A percentile compares a stretch with the other conserved stretches of the same genome.
These are phyloP conservation scores for Montipora efflorescens DNA, from an alignment of 64 coral and sea anemone genomes.

Conservation along the genomic window DNA sequence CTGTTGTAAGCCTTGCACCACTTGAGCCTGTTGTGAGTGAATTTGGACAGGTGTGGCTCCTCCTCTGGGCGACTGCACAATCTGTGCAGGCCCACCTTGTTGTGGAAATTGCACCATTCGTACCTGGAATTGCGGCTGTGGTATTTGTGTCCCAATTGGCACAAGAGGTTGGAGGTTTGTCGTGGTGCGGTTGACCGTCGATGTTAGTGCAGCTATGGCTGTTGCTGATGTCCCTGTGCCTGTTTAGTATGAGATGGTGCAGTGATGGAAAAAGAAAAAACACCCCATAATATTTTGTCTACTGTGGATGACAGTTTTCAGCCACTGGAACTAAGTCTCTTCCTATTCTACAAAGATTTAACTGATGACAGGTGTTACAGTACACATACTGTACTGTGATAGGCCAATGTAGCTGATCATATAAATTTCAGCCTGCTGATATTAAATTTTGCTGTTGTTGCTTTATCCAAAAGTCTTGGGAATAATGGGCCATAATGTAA, in stretches of 20 bases:
- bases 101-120: slow-evolving; percentile 66
- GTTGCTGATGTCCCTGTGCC: slow-evolving; percentile 34
- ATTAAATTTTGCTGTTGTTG: no score
- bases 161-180: slow-evolving; percentile 71
- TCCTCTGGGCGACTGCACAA: slow-evolving; percentile 55
- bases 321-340: neutral
- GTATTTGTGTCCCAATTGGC: slow-evolving; percentile 61
- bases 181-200: slow-evolving; percentile 64
- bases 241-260: neutral
- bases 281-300: neutral
- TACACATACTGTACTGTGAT: no score
- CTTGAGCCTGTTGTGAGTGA: slow-evolving; percentile 56
- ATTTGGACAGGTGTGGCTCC: slow-evolving; percentile 60
- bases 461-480: no score
- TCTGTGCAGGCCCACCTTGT: slow-evolving; percentile 54
- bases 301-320: neutral
- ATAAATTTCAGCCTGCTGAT: no score
- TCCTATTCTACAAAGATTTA: neutral
- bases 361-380: no score
- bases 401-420: no score
- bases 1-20: slow-evolving; percentile 58
- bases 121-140: slow-evolving; percentile 37
- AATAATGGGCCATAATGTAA: no score
- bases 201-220: slow-evolving; percentile 50
- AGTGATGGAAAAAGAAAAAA: neutral